phyloP scores from a whole-genome alignment of 2,888 invertebrate species.

The Augochlorella aurata region DNA sequence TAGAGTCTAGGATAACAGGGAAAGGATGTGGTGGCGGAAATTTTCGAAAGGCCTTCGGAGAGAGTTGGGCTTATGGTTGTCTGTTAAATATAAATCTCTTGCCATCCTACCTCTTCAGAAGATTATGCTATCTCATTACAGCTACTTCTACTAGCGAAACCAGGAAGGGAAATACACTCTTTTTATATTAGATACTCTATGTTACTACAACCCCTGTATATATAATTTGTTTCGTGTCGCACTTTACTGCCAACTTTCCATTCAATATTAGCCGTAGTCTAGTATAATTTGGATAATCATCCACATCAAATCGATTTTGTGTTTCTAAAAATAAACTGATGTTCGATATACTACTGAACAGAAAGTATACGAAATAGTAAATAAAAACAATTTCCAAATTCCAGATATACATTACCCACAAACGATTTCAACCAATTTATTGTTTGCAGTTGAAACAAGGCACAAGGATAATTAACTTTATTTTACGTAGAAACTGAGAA shows the following conservation, averaged over 20 bases:
- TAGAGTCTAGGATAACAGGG: slow-evolving; percentile 24
- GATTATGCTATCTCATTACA: slow-evolving; percentile 23
- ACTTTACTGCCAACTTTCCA: background rate
- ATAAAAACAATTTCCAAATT: background rate
- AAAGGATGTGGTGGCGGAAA: slow-evolving; percentile 26
- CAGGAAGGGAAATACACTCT: background rate
- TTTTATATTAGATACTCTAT: background rate
- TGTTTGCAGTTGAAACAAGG: background rate
- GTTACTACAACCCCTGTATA: background rate
- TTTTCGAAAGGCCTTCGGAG: slow-evolving; percentile 20
- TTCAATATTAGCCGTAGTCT: background rate
- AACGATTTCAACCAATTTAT: background rate
- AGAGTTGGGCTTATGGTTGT: slow-evolving; percentile 33
- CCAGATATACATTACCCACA: background rate
- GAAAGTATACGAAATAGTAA: background rate
- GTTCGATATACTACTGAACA: background rate
- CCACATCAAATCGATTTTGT: background rate
- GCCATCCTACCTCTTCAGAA: slow-evolving; percentile 4
- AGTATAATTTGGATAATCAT: background rate
- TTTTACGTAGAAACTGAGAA: too few relatives aligned
- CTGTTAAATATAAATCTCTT: slow-evolving; percentile 1
- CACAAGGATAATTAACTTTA: background rate
- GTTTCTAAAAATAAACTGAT: background rate
- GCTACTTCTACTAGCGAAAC: slow-evolving; percentile 5
- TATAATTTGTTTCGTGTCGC: background rate